phyloP scores from a whole-genome alignment of 2,113 vertebrate species.

The Felis chaus region DNA sequence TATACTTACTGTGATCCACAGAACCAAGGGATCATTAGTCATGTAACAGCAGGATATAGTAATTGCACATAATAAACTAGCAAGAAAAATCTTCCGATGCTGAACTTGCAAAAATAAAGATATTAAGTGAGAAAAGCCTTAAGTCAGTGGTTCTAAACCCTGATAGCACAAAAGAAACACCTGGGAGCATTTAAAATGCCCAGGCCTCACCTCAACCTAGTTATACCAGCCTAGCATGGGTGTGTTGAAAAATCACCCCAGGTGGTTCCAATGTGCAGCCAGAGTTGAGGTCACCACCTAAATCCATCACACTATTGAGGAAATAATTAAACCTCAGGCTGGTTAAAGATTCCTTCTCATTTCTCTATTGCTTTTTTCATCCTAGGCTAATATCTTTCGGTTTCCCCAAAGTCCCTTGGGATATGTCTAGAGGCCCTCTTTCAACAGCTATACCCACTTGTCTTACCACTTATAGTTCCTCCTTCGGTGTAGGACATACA shows the following conservation, averaged over 20 bases:
- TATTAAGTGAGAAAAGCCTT: conserved; percentile 54
- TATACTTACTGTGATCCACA: neutral
- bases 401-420: neutral
- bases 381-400: neutral
- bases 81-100: conserved; percentile 40
- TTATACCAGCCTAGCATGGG: no score
- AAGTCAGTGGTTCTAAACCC: conserved; percentile 43
- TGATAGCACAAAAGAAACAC: neutral
- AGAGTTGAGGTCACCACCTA: neutral
- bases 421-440: neutral
- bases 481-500: neutral
- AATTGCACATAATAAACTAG: conserved; percentile 31
- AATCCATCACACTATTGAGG: neutral
- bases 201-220: neutral
- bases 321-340: neutral
- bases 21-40: conserved; percentile 28
- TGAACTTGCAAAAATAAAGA: conserved; percentile 56
- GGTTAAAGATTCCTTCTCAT: neutral
- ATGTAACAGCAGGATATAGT: neutral
- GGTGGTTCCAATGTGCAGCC: neutral
- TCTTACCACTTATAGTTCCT: neutral
- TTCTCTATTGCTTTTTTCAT: neutral
- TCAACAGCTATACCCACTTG: neutral
- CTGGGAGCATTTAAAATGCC: neutral
- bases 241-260: neutral